A percentile compares a stretch with the other conserved stretches of the same genome.
Evolutionary conservation across 2,888 invertebrate species (phyloP).

Genomic region (Artemia sinica): DNA sequence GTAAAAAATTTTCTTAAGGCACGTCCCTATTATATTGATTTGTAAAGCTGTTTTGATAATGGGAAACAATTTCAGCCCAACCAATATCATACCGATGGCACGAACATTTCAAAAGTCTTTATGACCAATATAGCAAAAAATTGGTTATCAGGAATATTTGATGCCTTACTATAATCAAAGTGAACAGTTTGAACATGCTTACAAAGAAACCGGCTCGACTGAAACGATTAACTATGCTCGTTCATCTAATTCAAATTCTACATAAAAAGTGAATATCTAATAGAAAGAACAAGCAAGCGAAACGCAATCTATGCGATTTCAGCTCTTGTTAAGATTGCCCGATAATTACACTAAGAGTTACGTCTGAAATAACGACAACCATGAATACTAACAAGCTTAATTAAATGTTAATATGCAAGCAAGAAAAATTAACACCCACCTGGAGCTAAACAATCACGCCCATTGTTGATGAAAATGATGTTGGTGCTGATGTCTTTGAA

Average conservation of each 20-base stretch:
- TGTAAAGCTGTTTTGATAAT: too few relatives aligned
- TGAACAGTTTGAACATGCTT: not conserved
- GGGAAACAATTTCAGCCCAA: too few relatives aligned
- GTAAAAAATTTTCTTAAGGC: too few relatives aligned
- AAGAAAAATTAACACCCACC: not conserved
- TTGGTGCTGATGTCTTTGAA: conserved; percentile 4
- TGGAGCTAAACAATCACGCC: not conserved
- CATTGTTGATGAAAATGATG: conserved; percentile 12
- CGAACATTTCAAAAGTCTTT: too few relatives aligned
- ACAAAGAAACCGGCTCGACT: conserved; percentile 8
- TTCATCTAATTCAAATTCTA: not conserved
- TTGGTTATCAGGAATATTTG: not conserved
- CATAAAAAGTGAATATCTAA: conserved; percentile 12
- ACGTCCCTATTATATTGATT: too few relatives aligned
- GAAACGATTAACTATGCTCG: conserved; percentile 4
- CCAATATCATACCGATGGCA: too few relatives aligned
- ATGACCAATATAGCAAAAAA: too few relatives aligned
- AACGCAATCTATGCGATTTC: conserved; percentile 2
- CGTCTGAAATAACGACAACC: not conserved
- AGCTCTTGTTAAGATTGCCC: not conserved
- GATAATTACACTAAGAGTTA: not conserved
- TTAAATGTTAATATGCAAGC: conserved; percentile 1
- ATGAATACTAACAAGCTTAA: conserved; percentile 9
- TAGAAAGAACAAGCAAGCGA: not conserved
- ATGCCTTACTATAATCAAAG: not conserved